Evolutionary conservation across 2,113 vertebrate species (phyloP).

Genomic region (Pseudonaja textilis): DNA sequence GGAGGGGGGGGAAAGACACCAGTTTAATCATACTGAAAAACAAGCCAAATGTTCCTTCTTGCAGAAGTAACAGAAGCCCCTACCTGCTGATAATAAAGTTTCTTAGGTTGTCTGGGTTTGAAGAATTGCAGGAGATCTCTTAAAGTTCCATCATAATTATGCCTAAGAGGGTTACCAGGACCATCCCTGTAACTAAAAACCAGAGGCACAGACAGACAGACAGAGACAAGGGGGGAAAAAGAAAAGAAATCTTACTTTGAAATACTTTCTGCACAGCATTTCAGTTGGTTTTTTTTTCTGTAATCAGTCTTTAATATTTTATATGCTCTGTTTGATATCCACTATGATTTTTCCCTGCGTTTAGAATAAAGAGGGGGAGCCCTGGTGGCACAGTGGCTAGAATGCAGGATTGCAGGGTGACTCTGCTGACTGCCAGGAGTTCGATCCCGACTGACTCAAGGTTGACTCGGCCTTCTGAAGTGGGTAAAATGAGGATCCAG

Average conservation of each 20-base stretch:
- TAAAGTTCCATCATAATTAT: constrained; percentile 99
- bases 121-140: constrained; percentile 99
- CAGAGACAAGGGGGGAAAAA: background rate
- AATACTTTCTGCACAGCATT: background rate
- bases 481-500: background rate
- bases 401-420: background rate
- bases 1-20: constrained; percentile 7
- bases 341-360: background rate
- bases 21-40: constrained; percentile 41
- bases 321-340: background rate
- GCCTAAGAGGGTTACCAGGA: constrained; percentile 98
- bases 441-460: background rate
- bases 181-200: constrained; percentile 92
- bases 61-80: constrained; percentile 17
- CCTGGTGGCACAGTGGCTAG: background rate
- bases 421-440: background rate
- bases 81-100: constrained; percentile 99
- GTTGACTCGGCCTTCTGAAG: background rate
- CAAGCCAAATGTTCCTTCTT: background rate
- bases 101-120: constrained; percentile 98
- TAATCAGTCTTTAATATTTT: background rate
- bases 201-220: constrained; percentile 52
- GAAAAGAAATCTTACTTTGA: background rate
- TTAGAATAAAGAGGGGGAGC: background rate
- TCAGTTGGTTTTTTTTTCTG: background rate